Percentiles rank a stretch among this genome's conserved stretches.
Evolutionary conservation across 2,113 vertebrate species (phyloP).

Genomic region (Heloderma charlesbogerti): DNA sequence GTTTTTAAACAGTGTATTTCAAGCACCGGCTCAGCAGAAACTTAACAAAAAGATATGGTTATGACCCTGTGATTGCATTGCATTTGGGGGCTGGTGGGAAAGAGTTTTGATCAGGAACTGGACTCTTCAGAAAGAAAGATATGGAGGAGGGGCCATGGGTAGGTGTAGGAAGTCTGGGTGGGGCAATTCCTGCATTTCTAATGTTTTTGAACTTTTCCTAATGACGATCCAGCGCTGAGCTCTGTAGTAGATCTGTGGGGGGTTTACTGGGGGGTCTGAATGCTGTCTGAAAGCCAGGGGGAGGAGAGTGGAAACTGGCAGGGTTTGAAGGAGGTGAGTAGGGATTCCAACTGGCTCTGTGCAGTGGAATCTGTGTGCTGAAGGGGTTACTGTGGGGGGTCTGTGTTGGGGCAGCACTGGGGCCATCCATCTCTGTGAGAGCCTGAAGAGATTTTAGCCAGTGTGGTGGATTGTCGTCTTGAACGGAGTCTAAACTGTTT

Average conservation of each 20-base stretch:
- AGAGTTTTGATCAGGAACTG: conserved; percentile 78
- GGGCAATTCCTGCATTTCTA: conserved; percentile 87
- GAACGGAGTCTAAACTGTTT: conserved; percentile 97
- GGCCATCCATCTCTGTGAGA: conserved; percentile 98
- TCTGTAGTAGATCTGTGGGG: conserved; percentile 99
- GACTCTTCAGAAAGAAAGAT: conserved; percentile 86
- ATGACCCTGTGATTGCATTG: conserved; percentile 80
- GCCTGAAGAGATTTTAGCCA: conserved; percentile 99
- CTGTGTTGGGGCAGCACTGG: conserved; percentile 85
- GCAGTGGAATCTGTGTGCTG: conserved; percentile 93
- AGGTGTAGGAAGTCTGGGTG: conserved; percentile 75
- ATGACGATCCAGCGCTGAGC: conserved; percentile 96
- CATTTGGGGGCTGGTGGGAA: conserved; percentile 72
- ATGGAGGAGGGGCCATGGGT: conserved; percentile 78
- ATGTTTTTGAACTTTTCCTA: conserved; percentile 88
- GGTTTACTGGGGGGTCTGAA: conserved; percentile 98
- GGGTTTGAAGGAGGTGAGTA: conserved; percentile 92
- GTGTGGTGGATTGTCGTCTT: conserved; percentile 99
- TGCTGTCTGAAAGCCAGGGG: conserved; percentile 97
- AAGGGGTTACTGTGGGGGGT: conserved; percentile 87
- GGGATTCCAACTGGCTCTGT: conserved; percentile 97
- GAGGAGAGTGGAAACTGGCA: conserved; percentile 95
- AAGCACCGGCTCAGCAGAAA: conserved; percentile 77
- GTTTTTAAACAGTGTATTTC: conserved; percentile 75
- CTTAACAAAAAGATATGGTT: conserved; percentile 70